Conservation (phyloP, 2,113 vertebrate genomes). For the Thamnaconus septentrionalis region DNA sequence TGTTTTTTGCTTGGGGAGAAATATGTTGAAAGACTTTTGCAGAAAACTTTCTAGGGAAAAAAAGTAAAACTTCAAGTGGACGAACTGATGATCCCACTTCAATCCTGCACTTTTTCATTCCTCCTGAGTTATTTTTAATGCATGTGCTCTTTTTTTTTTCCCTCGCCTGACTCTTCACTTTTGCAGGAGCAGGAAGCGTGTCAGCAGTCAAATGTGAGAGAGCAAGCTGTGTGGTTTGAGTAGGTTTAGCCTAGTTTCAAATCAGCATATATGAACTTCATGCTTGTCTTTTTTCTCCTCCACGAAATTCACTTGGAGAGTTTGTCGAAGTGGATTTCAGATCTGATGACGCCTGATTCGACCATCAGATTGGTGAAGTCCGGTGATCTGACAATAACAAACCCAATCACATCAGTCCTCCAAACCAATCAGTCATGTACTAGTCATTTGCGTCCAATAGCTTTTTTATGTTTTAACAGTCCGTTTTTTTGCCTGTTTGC, state of each 20-base stretch:
- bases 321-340: conserved; percentile 14
- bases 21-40: neutral
- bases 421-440: neutral
- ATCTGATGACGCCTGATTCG: conserved; percentile 26
- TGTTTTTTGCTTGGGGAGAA: neutral
- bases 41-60: neutral
- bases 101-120: conserved; percentile 2
- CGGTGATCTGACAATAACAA: conserved; percentile 4
- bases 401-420: conserved; percentile 13
- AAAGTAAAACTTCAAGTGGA: neutral
- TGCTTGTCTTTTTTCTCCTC: neutral
- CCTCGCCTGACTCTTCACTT: conserved; percentile 48
- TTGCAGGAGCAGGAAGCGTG: conserved; percentile 55
- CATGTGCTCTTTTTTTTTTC: conserved; percentile 37
- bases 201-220: conserved; percentile 68
- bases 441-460: neutral
- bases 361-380: conserved; percentile 30
- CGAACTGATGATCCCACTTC: neutral
- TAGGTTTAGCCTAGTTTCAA: conserved; percentile 38
- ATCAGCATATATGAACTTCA: conserved; percentile 12
- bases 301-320: conserved; percentile 17
- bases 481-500: conserved; percentile 1
- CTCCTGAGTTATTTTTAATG: conserved; percentile 46
- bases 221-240: conserved; percentile 45
- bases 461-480: neutral